A percentile compares a stretch with the other conserved stretches of the same genome.
Conservation (phyloP, 2,113 vertebrate genomes). For the Ranitomeya imitator region DNA sequence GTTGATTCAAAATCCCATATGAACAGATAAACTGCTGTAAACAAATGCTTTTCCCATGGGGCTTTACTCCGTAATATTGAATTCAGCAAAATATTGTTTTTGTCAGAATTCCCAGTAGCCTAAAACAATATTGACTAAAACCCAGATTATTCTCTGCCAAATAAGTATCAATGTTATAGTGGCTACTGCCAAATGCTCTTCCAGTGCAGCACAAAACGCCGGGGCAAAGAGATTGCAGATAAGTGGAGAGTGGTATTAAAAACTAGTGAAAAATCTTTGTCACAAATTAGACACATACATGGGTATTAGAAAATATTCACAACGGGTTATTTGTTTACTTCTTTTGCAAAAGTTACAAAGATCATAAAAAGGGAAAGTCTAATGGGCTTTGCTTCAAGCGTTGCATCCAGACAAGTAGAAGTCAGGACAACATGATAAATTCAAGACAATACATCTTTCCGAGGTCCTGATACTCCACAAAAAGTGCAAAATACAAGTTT, state of each 20-base stretch:
- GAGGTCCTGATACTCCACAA: too few species aligned
- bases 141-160: constrained; percentile 35
- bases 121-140: constrained; percentile 39
- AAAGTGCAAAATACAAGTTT: too few species aligned
- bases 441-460: too few species aligned
- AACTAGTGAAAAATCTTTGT: neutral
- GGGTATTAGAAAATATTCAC: too few species aligned
- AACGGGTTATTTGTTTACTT: too few species aligned
- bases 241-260: neutral
- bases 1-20: neutral
- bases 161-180: neutral
- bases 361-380: too few species aligned
- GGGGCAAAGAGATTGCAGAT: neutral
- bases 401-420: too few species aligned
- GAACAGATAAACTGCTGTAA: neutral
- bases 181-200: neutral
- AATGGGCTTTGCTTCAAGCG: too few species aligned
- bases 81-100: constrained; percentile 52
- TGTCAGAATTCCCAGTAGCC: constrained; percentile 50
- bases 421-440: too few species aligned
- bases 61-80: constrained; percentile 6
- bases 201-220: neutral
- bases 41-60: constrained; percentile 9
- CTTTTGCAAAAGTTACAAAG: too few species aligned
- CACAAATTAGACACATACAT: neutral